A percentile compares a stretch with the other conserved stretches of the same genome.
Conservation (phyloP, 2,797 vertebrate species). For the Coregonus ussuriensis region DNA sequence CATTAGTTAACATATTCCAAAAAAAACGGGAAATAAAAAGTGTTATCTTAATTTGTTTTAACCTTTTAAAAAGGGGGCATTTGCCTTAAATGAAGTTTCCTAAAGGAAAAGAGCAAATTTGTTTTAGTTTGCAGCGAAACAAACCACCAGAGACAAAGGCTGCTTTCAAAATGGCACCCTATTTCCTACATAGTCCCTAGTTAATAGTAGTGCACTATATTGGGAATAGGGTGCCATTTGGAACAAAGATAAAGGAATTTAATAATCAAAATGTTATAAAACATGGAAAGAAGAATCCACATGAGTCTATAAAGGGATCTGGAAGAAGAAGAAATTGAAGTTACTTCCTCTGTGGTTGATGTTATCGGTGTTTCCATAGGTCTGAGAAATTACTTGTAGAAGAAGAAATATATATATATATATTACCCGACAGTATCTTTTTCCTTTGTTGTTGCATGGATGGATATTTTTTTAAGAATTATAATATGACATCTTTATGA, state of each 20-base stretch:
- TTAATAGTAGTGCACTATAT: neutral
- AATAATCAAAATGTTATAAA: neutral
- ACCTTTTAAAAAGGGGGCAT: conserved; percentile 11
- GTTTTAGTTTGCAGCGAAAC: neutral
- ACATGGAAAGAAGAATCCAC: neutral
- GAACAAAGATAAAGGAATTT: neutral
- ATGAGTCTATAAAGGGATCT: conserved; percentile 23
- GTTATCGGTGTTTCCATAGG: conserved; percentile 50
- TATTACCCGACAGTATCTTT: conserved; percentile 35
- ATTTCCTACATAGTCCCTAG: neutral
- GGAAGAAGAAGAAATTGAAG: conserved; percentile 18
- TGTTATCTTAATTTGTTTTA: conserved; percentile 7
- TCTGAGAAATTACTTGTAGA: conserved; percentile 46
- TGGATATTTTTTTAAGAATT: conserved; percentile 67
- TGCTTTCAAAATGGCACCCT: neutral
- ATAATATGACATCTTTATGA: conserved; percentile 56
- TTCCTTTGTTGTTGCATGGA: conserved; percentile 61
- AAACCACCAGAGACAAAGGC: conserved; percentile 21
- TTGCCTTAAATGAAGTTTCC: neutral
- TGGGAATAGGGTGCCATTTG: neutral
- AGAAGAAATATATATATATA: neutral
- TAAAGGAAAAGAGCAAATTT: conserved; percentile 1
- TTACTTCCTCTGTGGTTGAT: conserved; percentile 42
- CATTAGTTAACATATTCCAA: neutral
- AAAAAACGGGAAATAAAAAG: too few relatives aligned